phyloP scores from a whole-genome alignment of 2,888 invertebrate genomes.

The Dolichopus griseipennis region DNA sequence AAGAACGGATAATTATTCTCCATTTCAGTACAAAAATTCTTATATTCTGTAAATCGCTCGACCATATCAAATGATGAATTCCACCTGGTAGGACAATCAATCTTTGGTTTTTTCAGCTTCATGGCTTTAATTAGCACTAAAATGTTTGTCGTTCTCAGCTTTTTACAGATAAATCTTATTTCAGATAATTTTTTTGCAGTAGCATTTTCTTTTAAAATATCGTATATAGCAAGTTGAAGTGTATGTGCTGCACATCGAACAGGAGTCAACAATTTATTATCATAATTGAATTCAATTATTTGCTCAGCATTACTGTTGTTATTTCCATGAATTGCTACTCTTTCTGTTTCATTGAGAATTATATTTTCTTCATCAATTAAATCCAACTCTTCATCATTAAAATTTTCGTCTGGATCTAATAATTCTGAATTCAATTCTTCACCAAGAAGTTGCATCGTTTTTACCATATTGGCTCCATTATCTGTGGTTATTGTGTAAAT shows the following conservation, averaged over 20 bases:
- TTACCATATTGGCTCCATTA: too few relatives aligned
- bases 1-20: neutral
- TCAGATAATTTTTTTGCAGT: slow-evolving; percentile 6
- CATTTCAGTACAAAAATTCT: slow-evolving; percentile 11
- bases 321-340: too few relatives aligned
- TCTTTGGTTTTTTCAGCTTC: slow-evolving; percentile 10
- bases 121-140: slow-evolving; percentile 10
- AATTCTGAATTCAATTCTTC: too few relatives aligned
- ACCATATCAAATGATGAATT: slow-evolving; percentile 12
- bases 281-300: neutral
- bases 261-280: slow-evolving; percentile 5
- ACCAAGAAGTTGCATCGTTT: too few relatives aligned
- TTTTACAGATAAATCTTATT: slow-evolving; percentile 12
- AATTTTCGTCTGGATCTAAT: too few relatives aligned
- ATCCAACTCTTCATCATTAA: slow-evolving; percentile 8
- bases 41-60: slow-evolving; percentile 11
- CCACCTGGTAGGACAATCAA: slow-evolving; percentile 8
- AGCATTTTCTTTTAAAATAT: slow-evolving; percentile 10
- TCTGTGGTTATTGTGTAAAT: too few relatives aligned
- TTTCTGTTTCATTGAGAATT: slow-evolving; percentile 7
- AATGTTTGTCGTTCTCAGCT: slow-evolving; percentile 7
- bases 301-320: neutral
- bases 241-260: slow-evolving; percentile 12
- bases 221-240: slow-evolving; percentile 9
- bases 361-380: neutral